A percentile compares a stretch with the other conserved stretches of the same genome.
Conservation (phyloP, 1,140 invertebrate genomes). For the Melitaea cinxia region DNA sequence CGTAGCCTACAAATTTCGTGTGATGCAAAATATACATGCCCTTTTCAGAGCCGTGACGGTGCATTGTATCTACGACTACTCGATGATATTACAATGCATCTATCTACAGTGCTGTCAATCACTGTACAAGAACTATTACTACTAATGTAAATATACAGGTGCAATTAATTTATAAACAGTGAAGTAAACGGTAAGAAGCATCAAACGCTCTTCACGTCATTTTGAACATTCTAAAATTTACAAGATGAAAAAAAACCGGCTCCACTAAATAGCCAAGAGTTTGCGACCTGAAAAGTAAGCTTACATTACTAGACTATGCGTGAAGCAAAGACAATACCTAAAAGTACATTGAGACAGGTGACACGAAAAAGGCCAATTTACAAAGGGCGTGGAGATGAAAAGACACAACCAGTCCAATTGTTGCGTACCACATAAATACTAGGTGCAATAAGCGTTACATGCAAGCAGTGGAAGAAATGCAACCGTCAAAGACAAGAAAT, state of each 20-base stretch:
- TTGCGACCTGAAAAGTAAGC: constrained; percentile 38
- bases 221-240: constrained; percentile 16
- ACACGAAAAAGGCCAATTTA: constrained; percentile 58
- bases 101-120: constrained; percentile 43
- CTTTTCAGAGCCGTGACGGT: constrained; percentile 27
- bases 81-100: constrained; percentile 39
- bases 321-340: constrained; percentile 38
- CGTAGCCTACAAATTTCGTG: neutral
- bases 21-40: constrained; percentile 37
- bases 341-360: constrained; percentile 40
- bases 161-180: constrained; percentile 38
- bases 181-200: constrained; percentile 32
- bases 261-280: constrained; percentile 20
- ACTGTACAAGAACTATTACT: constrained; percentile 32
- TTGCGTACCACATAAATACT: constrained; percentile 55
- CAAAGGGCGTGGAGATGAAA: constrained; percentile 63
- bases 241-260: constrained; percentile 8
- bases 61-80: constrained; percentile 48
- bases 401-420: constrained; percentile 64
- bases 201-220: constrained; percentile 26
- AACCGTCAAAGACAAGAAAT: constrained; percentile 44
- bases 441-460: constrained; percentile 70
- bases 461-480: constrained; percentile 64
- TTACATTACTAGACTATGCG: constrained; percentile 36
- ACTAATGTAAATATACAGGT: constrained; percentile 33